Percentiles rank a stretch among this genome's conserved stretches.
Evolutionary conservation across 2,888 invertebrate species (phyloP).

Genomic region (Drosophila maculinotata): DNA sequence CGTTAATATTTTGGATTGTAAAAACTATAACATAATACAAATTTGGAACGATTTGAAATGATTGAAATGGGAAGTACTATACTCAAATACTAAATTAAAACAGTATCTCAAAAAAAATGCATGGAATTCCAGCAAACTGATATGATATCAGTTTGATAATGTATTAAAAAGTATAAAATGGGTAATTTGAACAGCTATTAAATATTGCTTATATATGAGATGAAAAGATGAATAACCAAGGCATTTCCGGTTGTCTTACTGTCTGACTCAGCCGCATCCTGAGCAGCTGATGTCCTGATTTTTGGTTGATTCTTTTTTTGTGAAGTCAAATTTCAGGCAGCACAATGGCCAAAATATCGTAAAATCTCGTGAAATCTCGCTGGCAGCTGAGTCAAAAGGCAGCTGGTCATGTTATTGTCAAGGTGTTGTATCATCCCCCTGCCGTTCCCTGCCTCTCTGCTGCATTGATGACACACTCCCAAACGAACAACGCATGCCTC

Average conservation of each 20-base stretch:
- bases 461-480: conserved; percentile 46
- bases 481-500: conserved; percentile 41
- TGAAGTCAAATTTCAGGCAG: conserved; percentile 36
- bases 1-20: no score
- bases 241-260: conserved; percentile 29
- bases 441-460: conserved; percentile 1
- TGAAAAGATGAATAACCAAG: conserved; percentile 10
- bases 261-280: conserved; percentile 25
- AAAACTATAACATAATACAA: no score
- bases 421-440: conserved; percentile 15
- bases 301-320: conserved; percentile 5
- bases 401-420: conserved; percentile 50
- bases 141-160: conserved; percentile 24
- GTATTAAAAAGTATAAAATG: background rate
- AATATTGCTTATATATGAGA: background rate
- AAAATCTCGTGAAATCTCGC: conserved; percentile 31
- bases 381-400: conserved; percentile 57
- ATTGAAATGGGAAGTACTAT: no score
- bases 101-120: no score
- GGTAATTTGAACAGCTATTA: background rate
- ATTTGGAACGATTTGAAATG: no score
- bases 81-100: no score
- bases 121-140: background rate
- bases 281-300: conserved; percentile 41
- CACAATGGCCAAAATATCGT: conserved; percentile 47